A percentile compares a stretch with the other conserved stretches of the same genome.
phyloP scores from a whole-genome alignment of 2,113 vertebrate genomes.

The Prochilodus magdalenae region DNA sequence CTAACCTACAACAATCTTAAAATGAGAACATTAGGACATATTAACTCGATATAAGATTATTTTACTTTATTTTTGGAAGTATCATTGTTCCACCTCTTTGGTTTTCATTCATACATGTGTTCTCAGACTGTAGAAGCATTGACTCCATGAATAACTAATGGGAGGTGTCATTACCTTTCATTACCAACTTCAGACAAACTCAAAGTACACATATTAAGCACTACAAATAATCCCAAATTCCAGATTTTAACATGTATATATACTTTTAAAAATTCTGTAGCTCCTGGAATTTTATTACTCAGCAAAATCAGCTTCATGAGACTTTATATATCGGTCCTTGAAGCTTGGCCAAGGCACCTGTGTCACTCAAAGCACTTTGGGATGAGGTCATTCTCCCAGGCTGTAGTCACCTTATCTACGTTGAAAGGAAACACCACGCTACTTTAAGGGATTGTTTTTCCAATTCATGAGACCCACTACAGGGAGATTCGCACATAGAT shows the following conservation, averaged over 20 bases:
- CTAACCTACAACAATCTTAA: no score
- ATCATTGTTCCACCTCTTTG: background rate
- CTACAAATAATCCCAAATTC: background rate
- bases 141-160: background rate
- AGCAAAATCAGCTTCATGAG: background rate
- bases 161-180: slow-evolving; percentile 15
- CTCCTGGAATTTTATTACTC: background rate
- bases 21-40: no score
- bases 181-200: background rate
- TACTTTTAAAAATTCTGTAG: no score
- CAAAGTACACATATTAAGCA: background rate
- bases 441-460: slow-evolving; percentile 73
- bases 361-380: slow-evolving; percentile 27
- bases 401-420: slow-evolving; percentile 69
- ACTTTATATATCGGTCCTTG: slow-evolving; percentile 18
- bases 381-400: slow-evolving; percentile 63
- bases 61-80: no score
- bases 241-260: background rate
- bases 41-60: no score
- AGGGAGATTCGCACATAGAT: slow-evolving; percentile 55
- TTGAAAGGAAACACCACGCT: slow-evolving; percentile 75
- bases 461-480: slow-evolving; percentile 59
- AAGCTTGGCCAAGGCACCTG: background rate
- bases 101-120: background rate
- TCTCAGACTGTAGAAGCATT: background rate